Evolutionary conservation across 2,113 vertebrate genomes (phyloP).

Genomic region (Dipodomys merriami): DNA sequence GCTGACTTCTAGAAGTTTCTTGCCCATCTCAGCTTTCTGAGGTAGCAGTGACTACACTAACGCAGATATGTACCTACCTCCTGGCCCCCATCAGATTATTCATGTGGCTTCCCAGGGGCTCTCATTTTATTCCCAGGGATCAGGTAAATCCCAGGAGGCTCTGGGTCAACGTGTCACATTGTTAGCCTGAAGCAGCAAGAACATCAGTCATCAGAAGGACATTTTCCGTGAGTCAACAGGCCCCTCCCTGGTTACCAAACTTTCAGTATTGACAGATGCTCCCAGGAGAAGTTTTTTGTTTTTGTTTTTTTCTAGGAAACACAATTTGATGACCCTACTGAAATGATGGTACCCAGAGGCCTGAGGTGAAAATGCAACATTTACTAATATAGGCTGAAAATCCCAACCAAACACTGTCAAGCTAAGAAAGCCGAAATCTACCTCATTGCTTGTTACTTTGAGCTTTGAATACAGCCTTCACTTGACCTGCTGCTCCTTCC

Average conservation of each 20-base stretch:
- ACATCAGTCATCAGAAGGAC: conserved; percentile 30
- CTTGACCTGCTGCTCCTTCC: neutral
- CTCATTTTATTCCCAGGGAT: conserved; percentile 1
- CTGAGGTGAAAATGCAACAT: conserved; percentile 72
- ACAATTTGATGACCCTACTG: conserved; percentile 58
- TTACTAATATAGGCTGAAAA: conserved; percentile 68
- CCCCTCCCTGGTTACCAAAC: neutral
- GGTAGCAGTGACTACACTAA: neutral
- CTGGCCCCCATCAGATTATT: neutral
- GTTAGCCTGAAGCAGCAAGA: conserved; percentile 48
- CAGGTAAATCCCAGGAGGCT: neutral
- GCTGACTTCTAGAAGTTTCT: neutral
- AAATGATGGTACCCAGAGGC: conserved; percentile 61
- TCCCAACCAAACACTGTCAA: conserved; percentile 51
- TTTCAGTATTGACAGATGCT: conserved; percentile 55
- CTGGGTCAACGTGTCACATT: conserved; percentile 27
- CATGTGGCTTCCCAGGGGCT: neutral
- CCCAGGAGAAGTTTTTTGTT: conserved; percentile 63
- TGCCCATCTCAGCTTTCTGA: neutral
- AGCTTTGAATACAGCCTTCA: conserved; percentile 70
- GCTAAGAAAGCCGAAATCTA: conserved; percentile 20
- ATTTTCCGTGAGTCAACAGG: conserved; percentile 63
- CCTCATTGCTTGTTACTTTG: conserved; percentile 60
- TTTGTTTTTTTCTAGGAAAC: conserved; percentile 56
- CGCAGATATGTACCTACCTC: neutral